Evolutionary conservation across 2,888 invertebrate species (phyloP), one percentile per base, ranked within the genome.

Genomic region (Acrobasis consociella): DNA sequence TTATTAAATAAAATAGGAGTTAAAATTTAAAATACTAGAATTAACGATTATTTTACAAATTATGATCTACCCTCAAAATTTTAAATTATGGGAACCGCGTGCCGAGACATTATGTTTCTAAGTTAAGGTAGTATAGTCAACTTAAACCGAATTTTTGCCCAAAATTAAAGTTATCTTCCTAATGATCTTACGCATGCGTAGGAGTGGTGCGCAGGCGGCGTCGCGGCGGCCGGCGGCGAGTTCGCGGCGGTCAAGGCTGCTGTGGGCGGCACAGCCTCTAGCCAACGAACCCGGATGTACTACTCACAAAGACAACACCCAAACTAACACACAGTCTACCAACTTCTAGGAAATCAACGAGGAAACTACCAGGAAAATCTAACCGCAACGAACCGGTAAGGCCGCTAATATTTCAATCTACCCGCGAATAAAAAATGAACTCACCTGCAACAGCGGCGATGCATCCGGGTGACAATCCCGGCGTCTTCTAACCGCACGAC

Each of bases 241-340:
- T 85, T 86, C 85, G 82, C 70, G 62, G 77, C 89, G 91, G 91
- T 91, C 91, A 91, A 91, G 91, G 91, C 80, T 85, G 74, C 71
- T 75, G 89, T 88, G 86, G 90, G 90, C 87, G 85, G 78, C 73
- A 61, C 63, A 67, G 69, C 65, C 70, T 66, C 76, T 78, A 82
- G 80, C 72, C 84, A 78, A 75, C 83, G 86, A 86, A 91, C 91
- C 91, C 91, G 91, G 91, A 91, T 89, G 80, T 64, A 62, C 66
- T 78, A 75, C 39, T 46, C 13, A 61, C 52, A 46, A 61, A 53
- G 46, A 61, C 53, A 42, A 42, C 39, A 39, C 49, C 31, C 50
- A 38, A 49, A 60, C 31, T 31, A 7, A 31, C 16, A 52, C 8
- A 39, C 50, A 11, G 39, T 50, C 51, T 51, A 59, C 49, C 9